phyloP scores from a whole-genome alignment of 1,140 invertebrate species.

The Drosophila kohkoa region DNA sequence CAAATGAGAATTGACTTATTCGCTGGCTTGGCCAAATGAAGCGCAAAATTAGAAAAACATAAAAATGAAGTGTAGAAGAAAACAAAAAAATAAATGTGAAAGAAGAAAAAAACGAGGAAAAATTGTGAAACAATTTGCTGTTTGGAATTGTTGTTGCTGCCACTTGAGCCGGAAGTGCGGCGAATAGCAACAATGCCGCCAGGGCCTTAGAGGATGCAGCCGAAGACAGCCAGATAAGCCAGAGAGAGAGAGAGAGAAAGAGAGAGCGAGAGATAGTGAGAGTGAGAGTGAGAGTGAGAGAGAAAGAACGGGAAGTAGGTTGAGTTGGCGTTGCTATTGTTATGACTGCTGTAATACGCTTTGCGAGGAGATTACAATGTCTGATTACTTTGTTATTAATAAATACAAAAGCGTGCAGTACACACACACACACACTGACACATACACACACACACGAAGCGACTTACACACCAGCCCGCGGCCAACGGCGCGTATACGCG shows the following conservation, averaged over 20 bases:
- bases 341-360: slow-evolving; percentile 81
- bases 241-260: slow-evolving; percentile 27
- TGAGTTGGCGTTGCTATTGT: slow-evolving; percentile 67
- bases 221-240: slow-evolving; percentile 49
- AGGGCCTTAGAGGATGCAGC: slow-evolving; percentile 38
- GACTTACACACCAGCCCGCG: slow-evolving; percentile 26
- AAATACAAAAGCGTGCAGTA: slow-evolving; percentile 73
- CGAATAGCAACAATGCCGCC: slow-evolving; percentile 41
- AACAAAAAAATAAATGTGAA: slow-evolving; percentile 2
- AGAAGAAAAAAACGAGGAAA: slow-evolving; percentile 39
- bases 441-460: slow-evolving; percentile 29
- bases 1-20: slow-evolving; percentile 29
- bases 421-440: slow-evolving; percentile 35
- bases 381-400: slow-evolving; percentile 83
- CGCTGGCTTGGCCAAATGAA: slow-evolving; percentile 58
- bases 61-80: slow-evolving; percentile 32
- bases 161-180: slow-evolving; percentile 73
- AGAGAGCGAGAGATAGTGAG: slow-evolving; percentile 15
- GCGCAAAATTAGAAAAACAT: slow-evolving; percentile 76
- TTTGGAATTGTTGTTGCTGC: slow-evolving; percentile 41
- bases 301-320: slow-evolving; percentile 2
- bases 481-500: slow-evolving; percentile 55
- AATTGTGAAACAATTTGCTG: slow-evolving; percentile 38
- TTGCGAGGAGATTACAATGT: slow-evolving; percentile 78
- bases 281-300: not conserved